phyloP scores from a whole-genome alignment of 1,140 invertebrate genomes.

The Tenebrio molitor region DNA sequence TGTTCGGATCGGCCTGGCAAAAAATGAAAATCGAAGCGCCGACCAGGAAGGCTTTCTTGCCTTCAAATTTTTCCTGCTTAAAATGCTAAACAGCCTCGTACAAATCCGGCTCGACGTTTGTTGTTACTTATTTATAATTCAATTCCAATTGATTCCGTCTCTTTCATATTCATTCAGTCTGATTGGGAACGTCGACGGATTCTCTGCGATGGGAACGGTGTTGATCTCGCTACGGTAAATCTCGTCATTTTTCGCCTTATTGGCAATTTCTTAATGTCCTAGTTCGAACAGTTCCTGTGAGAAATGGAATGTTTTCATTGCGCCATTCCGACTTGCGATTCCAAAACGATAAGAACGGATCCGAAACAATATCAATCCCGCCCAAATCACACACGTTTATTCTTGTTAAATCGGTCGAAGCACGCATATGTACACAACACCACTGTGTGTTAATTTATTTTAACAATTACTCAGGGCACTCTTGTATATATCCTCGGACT shows the following conservation, averaged over 20 bases:
- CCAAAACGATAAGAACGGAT: slow-evolving; percentile 7
- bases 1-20: too few relatives aligned
- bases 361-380: slow-evolving; percentile 17
- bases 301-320: slow-evolving; percentile 7
- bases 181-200: background rate
- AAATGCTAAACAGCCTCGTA: background rate
- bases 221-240: background rate
- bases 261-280: slow-evolving; percentile 31
- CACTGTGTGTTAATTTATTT: slow-evolving; percentile 18
- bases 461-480: slow-evolving; percentile 16
- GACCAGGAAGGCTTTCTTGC: too few relatives aligned
- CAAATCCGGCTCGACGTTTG: background rate
- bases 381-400: slow-evolving; percentile 28
- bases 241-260: slow-evolving; percentile 28
- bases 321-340: slow-evolving; percentile 9
- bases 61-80: too few relatives aligned
- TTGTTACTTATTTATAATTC: background rate
- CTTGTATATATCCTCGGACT: slow-evolving; percentile 21
- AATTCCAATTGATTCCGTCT: slow-evolving; percentile 1
- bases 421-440: slow-evolving; percentile 6
- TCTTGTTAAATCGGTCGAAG: slow-evolving; percentile 13
- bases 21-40: too few relatives aligned
- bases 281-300: slow-evolving; percentile 24
- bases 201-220: slow-evolving; percentile 17
- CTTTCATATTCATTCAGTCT: slow-evolving; percentile 16